phyloP scores from a whole-genome alignment of 2,888 invertebrate species.

The Clusia tigrina region DNA sequence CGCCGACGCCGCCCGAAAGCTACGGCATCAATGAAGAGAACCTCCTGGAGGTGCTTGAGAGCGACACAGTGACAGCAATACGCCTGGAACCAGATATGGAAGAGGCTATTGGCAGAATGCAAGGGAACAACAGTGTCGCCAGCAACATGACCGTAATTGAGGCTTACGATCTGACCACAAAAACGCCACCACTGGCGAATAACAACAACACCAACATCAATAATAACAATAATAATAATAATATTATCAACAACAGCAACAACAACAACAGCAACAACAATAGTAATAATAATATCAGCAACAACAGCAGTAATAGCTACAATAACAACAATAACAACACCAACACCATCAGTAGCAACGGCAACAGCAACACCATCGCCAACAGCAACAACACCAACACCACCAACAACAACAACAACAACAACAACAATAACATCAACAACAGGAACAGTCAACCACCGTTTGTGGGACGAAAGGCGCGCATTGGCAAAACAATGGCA shows the following conservation, averaged over 20 bases:
- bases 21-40: conserved; percentile 59
- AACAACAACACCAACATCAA: conserved; percentile 65
- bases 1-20: conserved; percentile 60
- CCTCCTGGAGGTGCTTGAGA: conserved; percentile 40
- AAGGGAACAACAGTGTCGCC: conserved; percentile 16
- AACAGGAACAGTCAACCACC: conserved; percentile 14
- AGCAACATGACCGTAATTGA: neutral
- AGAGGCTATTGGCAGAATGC: conserved; percentile 64
- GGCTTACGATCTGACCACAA: neutral
- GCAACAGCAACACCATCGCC: conserved; percentile 5
- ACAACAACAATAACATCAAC: neutral
- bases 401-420: conserved; percentile 30
- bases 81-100: conserved; percentile 49
- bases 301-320: conserved; percentile 39
- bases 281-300: conserved; percentile 31
- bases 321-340: conserved; percentile 32
- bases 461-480: conserved; percentile 65
- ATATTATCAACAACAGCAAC: neutral
- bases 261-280: conserved; percentile 33
- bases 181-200: conserved; percentile 41
- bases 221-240: conserved; percentile 45
- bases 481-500: conserved; percentile 74
- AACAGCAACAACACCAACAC: conserved; percentile 40
- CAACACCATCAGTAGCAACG: neutral
- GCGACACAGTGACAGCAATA: conserved; percentile 25